Base-by-base conservation (phyloP, 2,797 vertebrate species). In the Takifugu rubripes region DNA sequence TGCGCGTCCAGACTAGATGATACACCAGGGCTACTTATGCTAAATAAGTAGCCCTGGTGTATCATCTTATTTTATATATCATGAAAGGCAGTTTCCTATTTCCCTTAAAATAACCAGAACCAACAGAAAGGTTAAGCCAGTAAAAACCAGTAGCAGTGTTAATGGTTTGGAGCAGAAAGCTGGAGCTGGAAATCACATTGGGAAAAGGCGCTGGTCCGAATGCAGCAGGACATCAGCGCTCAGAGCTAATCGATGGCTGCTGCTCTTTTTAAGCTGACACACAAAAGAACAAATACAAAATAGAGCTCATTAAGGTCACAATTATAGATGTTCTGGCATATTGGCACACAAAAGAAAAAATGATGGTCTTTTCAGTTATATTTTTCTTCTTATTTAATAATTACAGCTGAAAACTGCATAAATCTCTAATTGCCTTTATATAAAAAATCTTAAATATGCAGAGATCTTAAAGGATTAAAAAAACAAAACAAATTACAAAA, bases 191-290 rank as follows among this genome's bases (percentile, higher is more conserved):
- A 90, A 91, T 92, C 87, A 81, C 85, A 73, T 86, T 71, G 56
- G 82, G 60, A 82, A 89, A 84, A 90, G 82, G 86, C 85, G 88
- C 80, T 82, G 71, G 72, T 66, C 84, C 81, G 80, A 87, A 10
- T 40, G 14, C 36, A 40, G 36, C 12, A 2, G 36, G 11, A 40
- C 84, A 73, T 88, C 69, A 44, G 24, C 73, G 68, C 69, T 84
- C 12, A 40, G 86, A 92, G 78, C 79, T 83, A 85, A 91, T 90
- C 88, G 87, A 90, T 90, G 79, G 87, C 83, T 72, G 79, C 71
- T 84, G 68, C 51, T 51, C 82, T 72, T 61, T 64, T 50, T 62
- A 21, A 21, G 21, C 21, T 40, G 36, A 59, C 3, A 47, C 25
- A 52, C 50, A 71, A n/a, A 43, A 46, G 54, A 10, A 52, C 24